Percentiles rank a stretch among this genome's conserved stretches.
Conservation (phyloP, 2,888 invertebrate species). For the Scaptomyza reducta region DNA sequence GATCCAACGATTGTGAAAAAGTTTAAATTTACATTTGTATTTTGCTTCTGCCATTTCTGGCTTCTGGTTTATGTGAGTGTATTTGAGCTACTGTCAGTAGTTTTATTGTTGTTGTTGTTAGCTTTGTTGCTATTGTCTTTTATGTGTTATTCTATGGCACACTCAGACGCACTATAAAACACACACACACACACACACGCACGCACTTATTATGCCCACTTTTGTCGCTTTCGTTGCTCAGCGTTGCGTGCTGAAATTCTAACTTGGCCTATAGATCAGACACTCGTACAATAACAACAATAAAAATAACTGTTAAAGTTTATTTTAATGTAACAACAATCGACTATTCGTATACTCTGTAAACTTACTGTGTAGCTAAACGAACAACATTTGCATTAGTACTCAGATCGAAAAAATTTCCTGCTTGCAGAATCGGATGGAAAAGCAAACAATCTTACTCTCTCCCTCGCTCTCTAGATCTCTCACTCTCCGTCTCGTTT, state of each 20-base stretch:
- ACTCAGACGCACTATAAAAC: neutral
- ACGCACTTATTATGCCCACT: constrained; percentile 61
- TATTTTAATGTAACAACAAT: neutral
- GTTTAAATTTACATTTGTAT: constrained; percentile 74
- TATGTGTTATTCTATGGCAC: constrained; percentile 51
- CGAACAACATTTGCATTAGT: too few species aligned
- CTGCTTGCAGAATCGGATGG: too few species aligned
- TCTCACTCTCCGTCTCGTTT: too few species aligned
- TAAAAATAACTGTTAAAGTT: constrained; percentile 5
- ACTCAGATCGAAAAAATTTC: too few species aligned
- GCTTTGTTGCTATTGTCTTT: constrained; percentile 38
- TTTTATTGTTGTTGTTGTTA: constrained; percentile 47
- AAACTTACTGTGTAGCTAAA: neutral
- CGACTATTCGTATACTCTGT: constrained; percentile 16
- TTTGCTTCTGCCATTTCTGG: constrained; percentile 55
- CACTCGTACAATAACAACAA: constrained; percentile 34
- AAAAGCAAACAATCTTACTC: too few species aligned
- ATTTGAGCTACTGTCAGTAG: constrained; percentile 25
- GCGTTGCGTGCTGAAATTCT: constrained; percentile 63
- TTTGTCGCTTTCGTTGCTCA: constrained; percentile 56
- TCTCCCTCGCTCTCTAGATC: neutral
- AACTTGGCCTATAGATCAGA: constrained; percentile 45
- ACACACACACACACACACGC: constrained; percentile 9
- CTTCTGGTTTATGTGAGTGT: constrained; percentile 24
- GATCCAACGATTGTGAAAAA: constrained; percentile 67